Evolutionary conservation across 2,888 invertebrate species (phyloP), one percentile per base, ranked within the genome.

Genomic region (Halocaridina rubra): DNA sequence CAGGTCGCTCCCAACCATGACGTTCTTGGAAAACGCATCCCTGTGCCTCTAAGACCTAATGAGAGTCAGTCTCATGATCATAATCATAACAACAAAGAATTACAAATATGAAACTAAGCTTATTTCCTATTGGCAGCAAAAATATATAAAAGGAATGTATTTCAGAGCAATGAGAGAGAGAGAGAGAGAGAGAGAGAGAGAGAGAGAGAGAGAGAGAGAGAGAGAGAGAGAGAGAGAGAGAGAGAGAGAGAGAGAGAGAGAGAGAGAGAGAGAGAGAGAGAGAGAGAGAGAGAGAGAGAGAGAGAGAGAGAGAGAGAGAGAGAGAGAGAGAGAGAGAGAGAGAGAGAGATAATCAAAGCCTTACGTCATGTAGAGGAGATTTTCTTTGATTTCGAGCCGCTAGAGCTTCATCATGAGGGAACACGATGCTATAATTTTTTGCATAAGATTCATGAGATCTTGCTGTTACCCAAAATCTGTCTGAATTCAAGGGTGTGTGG

Each of bases 21-120:
- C 95, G 93, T 89, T 96, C 94, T 90, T 97, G 96, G 95, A 96
- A 97, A 30, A 97, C 94, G 0, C 97, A 97, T 0, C 97, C 97
- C 79, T 93, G 93, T 13, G 94, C 93, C 22, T 95, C 91, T 89
- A 97, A 91, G 89, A 93, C 92, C 92, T 95, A 75, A 5, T 1
- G 16, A 53, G 53, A 53, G 16, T 16, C 16, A 4, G 16, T 10
- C 19, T 10, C 4, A 10, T 53, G 53, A 53, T 7, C 10, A 10
- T n/a, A n/a, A n/a, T n/a, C n/a, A n/a, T n/a, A n/a, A n/a, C n/a
- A n/a, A n/a, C n/a, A n/a, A n/a, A n/a, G n/a, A n/a, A n/a, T n/a
- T n/a, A n/a, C n/a, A n/a, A n/a, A n/a, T n/a, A n/a, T n/a, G n/a
- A n/a, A n/a, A n/a, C n/a, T n/a, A n/a, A n/a, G n/a, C n/a, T n/a